Percentiles rank a stretch among this genome's conserved stretches.
These are phyloP conservation scores for Sycophila texana DNA, from an alignment of 2,888 invertebrate genomes.

Conservation along the genomic window DNA sequence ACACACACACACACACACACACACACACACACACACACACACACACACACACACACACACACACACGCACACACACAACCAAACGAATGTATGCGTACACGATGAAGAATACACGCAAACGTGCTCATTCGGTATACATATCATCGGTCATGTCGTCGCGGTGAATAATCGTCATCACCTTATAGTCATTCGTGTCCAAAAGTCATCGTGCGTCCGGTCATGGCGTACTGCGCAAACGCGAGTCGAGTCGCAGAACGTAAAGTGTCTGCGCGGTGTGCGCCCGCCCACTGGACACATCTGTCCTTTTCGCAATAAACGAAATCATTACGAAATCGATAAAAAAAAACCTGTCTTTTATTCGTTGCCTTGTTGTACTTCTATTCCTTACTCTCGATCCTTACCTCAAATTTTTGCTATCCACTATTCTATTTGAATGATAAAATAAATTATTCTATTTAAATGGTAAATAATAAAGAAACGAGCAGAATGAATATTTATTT, in stretches of 20 bases:
- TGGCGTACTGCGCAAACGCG: conserved; percentile 49
- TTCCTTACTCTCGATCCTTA: not conserved
- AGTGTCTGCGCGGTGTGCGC: conserved; percentile 64
- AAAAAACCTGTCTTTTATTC: conserved; percentile 9
- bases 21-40: conserved; percentile 26
- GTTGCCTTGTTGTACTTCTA: not conserved
- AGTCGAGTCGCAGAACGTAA: conserved; percentile 58
- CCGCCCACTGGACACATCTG: conserved; percentile 66
- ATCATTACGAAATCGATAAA: conserved; percentile 68
- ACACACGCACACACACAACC: conserved; percentile 14
- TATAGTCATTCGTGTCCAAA: conserved; percentile 75
- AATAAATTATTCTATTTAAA: conserved; percentile 1
- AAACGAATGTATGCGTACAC: not conserved
- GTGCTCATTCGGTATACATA: conserved; percentile 62
- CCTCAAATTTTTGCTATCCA: not conserved
- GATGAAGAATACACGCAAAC: too few species aligned
- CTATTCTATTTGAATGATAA: not conserved
- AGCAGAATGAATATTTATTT: too few species aligned
- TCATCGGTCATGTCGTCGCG: conserved; percentile 71
- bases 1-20: too few species aligned
- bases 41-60: conserved; percentile 6
- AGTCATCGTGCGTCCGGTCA: conserved; percentile 61
- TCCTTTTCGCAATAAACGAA: conserved; percentile 75
- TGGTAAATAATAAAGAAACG: not conserved
- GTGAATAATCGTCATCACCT: conserved; percentile 72